Base-by-base conservation (phyloP, 2,888 invertebrate genomes). In the Rhodophaea formosa region DNA sequence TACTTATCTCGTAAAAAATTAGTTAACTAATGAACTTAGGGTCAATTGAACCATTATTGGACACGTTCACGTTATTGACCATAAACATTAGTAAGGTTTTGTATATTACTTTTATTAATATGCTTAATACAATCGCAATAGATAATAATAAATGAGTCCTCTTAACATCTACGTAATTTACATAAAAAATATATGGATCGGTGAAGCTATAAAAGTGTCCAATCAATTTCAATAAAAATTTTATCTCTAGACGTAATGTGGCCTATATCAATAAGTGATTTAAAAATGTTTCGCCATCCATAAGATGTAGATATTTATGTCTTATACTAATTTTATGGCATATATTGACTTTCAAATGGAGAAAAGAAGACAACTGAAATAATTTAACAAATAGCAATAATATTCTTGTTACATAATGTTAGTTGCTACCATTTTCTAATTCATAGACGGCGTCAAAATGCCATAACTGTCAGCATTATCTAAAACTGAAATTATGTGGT, bases 401-500 rank as follows among this genome's bases (percentile, higher is more conserved):
- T 23, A 23, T n/a, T n/a, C 23, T 46, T 23, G 23, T 44, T 7
- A n/a, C n/a, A 46, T 51, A 17, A 35, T 35, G 35, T 17, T 16
- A 15, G 29, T 53, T 29, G 43, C 42, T 14, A 10, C 8, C 29
- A 35, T 51, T 17, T 17, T 16, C n/a, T 8, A 56, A 55, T 44
- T 53, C 12, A 44, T 15, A 15, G 16, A 45, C 12, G 32, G 16
- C 30, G 16, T 44, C 32, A 45, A 54, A 54, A 54, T 1, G 10
- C 30, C 12, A 32, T 16, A 54, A 46, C 35, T 56, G 39, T 8
- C 45, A 35, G 32, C n/a, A 30, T 55, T 32, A 44, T 54, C 30
- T 54, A 44, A 55, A 35, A 55, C 32, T 45, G 15, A 45, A 46
- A 35, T 30, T 55, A 55, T 58, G 47, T 32, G 43, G 23, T 43